Evolutionary conservation across 2,113 vertebrate genomes (phyloP).

Genomic region (Anarhynchus alexandrinus): DNA sequence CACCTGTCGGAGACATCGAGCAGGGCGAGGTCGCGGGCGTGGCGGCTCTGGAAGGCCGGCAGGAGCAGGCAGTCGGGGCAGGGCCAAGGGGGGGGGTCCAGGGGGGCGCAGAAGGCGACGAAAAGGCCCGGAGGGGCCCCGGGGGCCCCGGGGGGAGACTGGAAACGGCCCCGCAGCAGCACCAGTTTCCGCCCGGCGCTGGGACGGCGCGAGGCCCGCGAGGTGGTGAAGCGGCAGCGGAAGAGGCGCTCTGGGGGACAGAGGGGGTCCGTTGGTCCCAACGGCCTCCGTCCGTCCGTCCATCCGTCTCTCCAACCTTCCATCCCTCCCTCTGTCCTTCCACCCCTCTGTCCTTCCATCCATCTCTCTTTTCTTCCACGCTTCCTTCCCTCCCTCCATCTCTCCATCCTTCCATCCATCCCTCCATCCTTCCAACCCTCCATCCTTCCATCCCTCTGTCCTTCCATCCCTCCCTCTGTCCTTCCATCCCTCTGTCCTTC

Average conservation of each 20-base stretch:
- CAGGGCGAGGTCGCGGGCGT: background rate
- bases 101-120: background rate
- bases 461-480: fast-evolving
- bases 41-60: background rate
- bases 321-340: background rate
- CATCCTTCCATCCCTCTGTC: background rate
- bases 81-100: constrained; percentile 13
- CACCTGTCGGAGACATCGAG: constrained; percentile 17
- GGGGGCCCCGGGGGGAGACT: background rate
- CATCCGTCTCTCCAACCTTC: background rate
- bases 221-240: constrained; percentile 19
- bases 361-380: fast-evolving
- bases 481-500: background rate
- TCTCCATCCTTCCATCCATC: fast-evolving
- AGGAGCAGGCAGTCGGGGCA: constrained; percentile 2
- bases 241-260: background rate
- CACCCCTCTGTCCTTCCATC: fast-evolving
- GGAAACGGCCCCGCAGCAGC: background rate
- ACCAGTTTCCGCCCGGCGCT: constrained; percentile 48
- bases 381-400: fast-evolving
- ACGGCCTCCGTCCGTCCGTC: background rate
- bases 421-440: background rate
- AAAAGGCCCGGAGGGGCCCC: background rate
- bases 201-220: constrained; percentile 42
- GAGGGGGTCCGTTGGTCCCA: background rate